A percentile compares a stretch with the other conserved stretches of the same genome.
These are phyloP conservation scores for Parnassius apollo DNA, from an alignment of 2,888 invertebrate species.

Conservation along the genomic window DNA sequence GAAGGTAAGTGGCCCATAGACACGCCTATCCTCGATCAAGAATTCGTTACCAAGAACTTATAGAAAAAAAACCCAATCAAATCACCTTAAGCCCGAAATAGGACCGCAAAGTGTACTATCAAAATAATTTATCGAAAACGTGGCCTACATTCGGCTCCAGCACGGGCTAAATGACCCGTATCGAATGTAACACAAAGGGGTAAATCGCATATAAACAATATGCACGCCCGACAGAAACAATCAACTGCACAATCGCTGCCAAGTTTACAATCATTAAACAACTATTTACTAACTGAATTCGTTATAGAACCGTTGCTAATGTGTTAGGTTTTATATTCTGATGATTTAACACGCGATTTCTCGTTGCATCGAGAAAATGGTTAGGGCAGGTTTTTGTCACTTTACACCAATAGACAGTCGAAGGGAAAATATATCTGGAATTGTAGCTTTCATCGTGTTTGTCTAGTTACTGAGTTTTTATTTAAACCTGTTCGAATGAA, in stretches of 20 bases:
- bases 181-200: constrained; percentile 26
- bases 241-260: constrained; percentile 19
- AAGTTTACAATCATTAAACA: constrained; percentile 27
- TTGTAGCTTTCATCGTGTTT: background rate
- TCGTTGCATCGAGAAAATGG: background rate
- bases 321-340: background rate
- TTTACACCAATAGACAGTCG: background rate
- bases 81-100: constrained; percentile 7
- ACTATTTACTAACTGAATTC: constrained; percentile 26
- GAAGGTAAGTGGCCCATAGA: too few relatives aligned
- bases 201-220: constrained; percentile 27
- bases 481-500: too few relatives aligned
- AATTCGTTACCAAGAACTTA: background rate
- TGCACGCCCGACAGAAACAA: constrained; percentile 20
- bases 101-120: constrained; percentile 14
- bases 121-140: constrained; percentile 22
- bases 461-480: background rate
- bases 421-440: background rate
- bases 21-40: too few relatives aligned
- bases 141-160: constrained; percentile 12
- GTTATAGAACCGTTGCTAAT: constrained; percentile 13
- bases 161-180: constrained; percentile 25
- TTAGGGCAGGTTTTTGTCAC: background rate
- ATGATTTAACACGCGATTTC: background rate
- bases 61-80: background rate